A percentile compares a stretch with the other conserved stretches of the same genome.
phyloP scores from a whole-genome alignment of 2,113 vertebrate genomes.

The Eretmodus cyanostictus region DNA sequence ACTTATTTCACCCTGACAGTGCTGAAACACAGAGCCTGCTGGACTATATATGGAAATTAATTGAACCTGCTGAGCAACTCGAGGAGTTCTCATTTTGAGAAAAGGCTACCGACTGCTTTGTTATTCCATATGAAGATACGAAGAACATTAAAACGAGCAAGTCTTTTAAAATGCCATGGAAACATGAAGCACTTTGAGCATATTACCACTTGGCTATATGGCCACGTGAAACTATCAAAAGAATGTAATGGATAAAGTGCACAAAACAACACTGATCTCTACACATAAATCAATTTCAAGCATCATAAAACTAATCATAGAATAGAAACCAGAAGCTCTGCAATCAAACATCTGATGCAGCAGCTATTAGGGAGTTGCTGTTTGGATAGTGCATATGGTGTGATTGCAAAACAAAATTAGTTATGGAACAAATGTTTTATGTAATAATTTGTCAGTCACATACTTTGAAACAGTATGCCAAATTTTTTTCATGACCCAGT shows the following conservation, averaged over 20 bases:
- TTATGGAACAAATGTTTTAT: background rate
- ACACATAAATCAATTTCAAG: background rate
- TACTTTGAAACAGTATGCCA: background rate
- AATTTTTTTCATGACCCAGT: background rate
- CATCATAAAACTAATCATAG: background rate
- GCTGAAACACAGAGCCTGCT: background rate
- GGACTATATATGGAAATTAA: background rate
- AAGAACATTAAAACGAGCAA: background rate
- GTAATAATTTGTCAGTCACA: background rate
- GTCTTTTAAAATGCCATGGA: background rate
- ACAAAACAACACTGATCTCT: background rate
- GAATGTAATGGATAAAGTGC: background rate
- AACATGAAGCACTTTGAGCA: background rate
- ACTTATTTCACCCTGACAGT: background rate
- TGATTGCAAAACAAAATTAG: slow-evolving; percentile 1
- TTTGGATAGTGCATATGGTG: background rate
- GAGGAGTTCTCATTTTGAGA: background rate
- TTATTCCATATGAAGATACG: background rate
- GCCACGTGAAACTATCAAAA: background rate
- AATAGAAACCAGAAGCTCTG: slow-evolving; percentile 2
- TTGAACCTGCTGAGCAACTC: background rate
- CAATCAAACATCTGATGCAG: background rate
- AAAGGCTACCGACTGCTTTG: background rate
- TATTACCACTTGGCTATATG: background rate
- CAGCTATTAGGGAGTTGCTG: background rate